Base-by-base conservation (phyloP, 2,888 invertebrate genomes). In the Lacanobia oleracea region DNA sequence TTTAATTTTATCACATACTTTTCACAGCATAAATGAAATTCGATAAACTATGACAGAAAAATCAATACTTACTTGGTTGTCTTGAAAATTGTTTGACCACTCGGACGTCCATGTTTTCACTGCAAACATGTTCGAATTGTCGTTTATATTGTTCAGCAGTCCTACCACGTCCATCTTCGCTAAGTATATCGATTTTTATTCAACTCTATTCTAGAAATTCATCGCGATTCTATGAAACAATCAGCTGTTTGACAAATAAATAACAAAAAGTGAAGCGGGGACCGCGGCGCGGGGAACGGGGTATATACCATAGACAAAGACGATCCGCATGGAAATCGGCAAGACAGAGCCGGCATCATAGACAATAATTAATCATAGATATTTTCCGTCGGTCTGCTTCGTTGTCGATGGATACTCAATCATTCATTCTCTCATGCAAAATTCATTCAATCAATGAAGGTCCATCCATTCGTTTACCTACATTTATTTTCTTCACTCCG, bases 31-130 rank as follows among this genome's bases (percentile, higher is more conserved):
- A 60, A 64, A 53, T 56, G 23, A 76, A 84, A 77, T 74, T 72
- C 67, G 69, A 53, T 68, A 66, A 48, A 40, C 43, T 50, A 1
- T 54, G 14, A 64, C 69, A 67, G 57, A 84, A 88, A 89, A 91
- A 90, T 89, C 88, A 87, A 88, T 88, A 93, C 93, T 90, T 84
- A 94, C 96, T 92, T 96, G 96, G 84, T 96, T 95, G 84, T 96
- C 94, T 91, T 96, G 95, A 85, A 96, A 93, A 89, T 93, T 94
- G 83, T 92, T 92, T 16, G 96, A 93, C 95, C 95, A 95, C 76
- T 96, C 94, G 7, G 95, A 91, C 73, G 95, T 95, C 96, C 96
- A 96, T 64, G 95, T 95, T 89, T 93, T 94, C 61, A 96, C 93
- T 45, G 94, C 95, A 87, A 95, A 95, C 95, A 95, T 94, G 78